Conservation (phyloP, 1,140 invertebrate genomes). For the Metaphire vulgaris region DNA sequence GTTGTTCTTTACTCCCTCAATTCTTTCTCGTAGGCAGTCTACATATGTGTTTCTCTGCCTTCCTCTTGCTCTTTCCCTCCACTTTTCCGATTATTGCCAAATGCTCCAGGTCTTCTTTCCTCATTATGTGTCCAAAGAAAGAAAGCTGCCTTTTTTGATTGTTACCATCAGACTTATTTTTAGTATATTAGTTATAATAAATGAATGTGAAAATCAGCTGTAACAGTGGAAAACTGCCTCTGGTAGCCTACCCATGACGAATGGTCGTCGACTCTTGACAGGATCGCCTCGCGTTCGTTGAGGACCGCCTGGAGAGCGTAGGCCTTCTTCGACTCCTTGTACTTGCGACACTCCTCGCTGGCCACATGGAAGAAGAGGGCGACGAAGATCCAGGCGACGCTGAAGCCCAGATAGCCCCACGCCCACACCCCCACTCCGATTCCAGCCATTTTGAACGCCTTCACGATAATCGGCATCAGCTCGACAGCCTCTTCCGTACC, state of each 20-base stretch:
- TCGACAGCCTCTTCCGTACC: slow-evolving; percentile 10
- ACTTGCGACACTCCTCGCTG: slow-evolving; percentile 28
- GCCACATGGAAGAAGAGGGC: slow-evolving; percentile 31
- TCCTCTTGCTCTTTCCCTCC: too few species aligned
- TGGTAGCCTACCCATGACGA: slow-evolving; percentile 32
- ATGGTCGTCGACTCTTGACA: slow-evolving; percentile 34
- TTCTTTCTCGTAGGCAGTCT: too few species aligned
- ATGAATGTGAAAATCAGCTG: too few species aligned
- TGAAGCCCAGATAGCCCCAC: slow-evolving; percentile 35
- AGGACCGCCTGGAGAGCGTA: slow-evolving; percentile 28
- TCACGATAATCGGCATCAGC: slow-evolving; percentile 29
- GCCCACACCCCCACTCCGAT: slow-evolving; percentile 27
- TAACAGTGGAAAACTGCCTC: too few species aligned
- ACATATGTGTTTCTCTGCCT: too few species aligned
- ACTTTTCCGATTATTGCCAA: too few species aligned
- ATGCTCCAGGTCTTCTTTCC: too few species aligned
- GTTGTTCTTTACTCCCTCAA: too few species aligned
- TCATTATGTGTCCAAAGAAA: too few species aligned
- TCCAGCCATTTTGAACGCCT: slow-evolving; percentile 31
- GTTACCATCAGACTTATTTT: too few species aligned
- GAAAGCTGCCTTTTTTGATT: too few species aligned
- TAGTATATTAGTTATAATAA: too few species aligned
- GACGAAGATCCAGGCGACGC: slow-evolving; percentile 34
- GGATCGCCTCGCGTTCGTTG: slow-evolving; percentile 33
- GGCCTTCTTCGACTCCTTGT: slow-evolving; percentile 25